Conservation (phyloP, 2,797 vertebrate species). For the Menidia menidia region DNA sequence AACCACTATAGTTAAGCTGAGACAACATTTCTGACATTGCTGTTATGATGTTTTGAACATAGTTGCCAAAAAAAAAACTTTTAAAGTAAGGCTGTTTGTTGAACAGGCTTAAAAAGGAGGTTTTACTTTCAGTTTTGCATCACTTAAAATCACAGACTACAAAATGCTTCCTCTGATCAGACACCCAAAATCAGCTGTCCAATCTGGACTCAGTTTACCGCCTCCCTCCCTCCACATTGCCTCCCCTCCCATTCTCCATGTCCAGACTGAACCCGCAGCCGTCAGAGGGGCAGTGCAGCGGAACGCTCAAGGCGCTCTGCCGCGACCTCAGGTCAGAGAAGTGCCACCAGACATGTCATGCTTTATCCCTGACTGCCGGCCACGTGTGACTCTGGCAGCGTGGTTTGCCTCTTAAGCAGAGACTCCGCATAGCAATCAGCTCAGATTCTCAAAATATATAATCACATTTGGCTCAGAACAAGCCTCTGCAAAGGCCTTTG, state of each 20-base stretch:
- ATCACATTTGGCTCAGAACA: constrained; percentile 61
- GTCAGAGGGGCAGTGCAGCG: constrained; percentile 61
- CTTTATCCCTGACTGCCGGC: constrained; percentile 66
- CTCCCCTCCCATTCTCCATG: constrained; percentile 30
- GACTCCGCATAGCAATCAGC: constrained; percentile 68
- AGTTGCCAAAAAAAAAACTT: not conserved
- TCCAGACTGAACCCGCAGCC: constrained; percentile 57
- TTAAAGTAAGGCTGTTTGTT: not conserved
- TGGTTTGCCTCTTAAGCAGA: constrained; percentile 58
- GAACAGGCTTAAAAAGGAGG: not conserved
- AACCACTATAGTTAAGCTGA: no score
- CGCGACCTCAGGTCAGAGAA: constrained; percentile 74
- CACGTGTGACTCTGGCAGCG: constrained; percentile 68
- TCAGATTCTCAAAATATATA: constrained; percentile 59
- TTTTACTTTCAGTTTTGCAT: not conserved
- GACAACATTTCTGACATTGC: no score
- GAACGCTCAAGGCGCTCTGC: constrained; percentile 61
- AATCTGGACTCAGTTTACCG: constrained; percentile 16
- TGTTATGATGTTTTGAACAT: not conserved
- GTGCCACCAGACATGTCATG: constrained; percentile 79
- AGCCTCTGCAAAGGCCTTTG: constrained; percentile 24
- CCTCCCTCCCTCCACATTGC: constrained; percentile 11
- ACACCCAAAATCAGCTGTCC: constrained; percentile 25
- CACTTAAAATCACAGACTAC: not conserved
- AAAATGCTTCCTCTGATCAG: not conserved